phyloP scores from a whole-genome alignment of 2,797 vertebrate species.

The Scomberomorus guttatus region DNA sequence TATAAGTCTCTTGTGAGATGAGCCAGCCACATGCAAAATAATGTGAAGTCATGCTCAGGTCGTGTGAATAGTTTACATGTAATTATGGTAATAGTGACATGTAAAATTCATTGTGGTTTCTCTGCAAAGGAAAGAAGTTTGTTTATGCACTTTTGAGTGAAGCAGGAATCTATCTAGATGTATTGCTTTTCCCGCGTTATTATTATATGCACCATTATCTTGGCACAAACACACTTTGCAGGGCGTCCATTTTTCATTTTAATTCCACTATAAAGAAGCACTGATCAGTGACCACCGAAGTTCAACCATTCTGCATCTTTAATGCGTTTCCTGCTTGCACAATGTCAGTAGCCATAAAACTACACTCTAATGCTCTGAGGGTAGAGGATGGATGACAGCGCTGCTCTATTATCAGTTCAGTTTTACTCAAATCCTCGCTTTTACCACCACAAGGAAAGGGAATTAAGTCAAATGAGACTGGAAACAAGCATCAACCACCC shows the following conservation, averaged over 20 bases:
- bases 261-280: conserved; percentile 70
- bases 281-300: conserved; percentile 74
- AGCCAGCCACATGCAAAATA: conserved; percentile 25
- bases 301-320: conserved; percentile 80
- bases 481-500: conserved; percentile 42
- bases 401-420: conserved; percentile 45
- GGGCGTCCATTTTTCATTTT: conserved; percentile 75
- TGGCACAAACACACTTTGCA: conserved; percentile 56
- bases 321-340: conserved; percentile 69
- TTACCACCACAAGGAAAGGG: conserved; percentile 34
- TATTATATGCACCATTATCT: conserved; percentile 65
- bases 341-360: conserved; percentile 74
- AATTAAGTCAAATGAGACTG: conserved; percentile 35
- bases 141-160: conserved; percentile 6
- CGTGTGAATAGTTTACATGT: conserved; percentile 20
- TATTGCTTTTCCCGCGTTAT: conserved; percentile 37
- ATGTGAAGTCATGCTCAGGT: not conserved
- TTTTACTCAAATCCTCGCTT: conserved; percentile 56
- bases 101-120: conserved; percentile 33
- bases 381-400: conserved; percentile 34
- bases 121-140: conserved; percentile 23
- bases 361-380: conserved; percentile 51
- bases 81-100: conserved; percentile 30
- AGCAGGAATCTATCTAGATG: conserved; percentile 23
- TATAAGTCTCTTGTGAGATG: not conserved